These are phyloP conservation scores for Lepidiolamprologus cunningtoni DNA, from an alignment of 2,113 vertebrate species.

Conservation along the genomic window DNA sequence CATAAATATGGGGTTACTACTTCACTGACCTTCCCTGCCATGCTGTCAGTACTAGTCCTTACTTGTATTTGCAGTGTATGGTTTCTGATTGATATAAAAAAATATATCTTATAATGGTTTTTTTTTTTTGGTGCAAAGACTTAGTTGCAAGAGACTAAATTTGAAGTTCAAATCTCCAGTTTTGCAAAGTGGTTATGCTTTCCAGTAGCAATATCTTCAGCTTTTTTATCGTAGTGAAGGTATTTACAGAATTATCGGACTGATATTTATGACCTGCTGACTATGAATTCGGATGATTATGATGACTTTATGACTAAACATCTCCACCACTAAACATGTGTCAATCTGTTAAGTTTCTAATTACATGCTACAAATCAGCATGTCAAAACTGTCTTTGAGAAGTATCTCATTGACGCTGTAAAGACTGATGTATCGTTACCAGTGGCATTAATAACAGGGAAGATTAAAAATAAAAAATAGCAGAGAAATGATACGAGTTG, in stretches of 20 bases:
- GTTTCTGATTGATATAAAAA: neutral
- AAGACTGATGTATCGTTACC: neutral
- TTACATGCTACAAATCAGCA: neutral
- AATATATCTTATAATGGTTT: accelerated
- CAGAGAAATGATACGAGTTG: neutral
- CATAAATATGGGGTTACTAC: neutral
- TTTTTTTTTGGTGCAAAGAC: neutral
- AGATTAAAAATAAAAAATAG: neutral
- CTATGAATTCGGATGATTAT: neutral
- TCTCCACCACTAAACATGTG: neutral
- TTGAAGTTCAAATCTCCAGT: neutral
- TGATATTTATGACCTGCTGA: neutral
- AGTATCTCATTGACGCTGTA: neutral
- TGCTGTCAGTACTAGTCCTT: neutral
- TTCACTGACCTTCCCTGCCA: neutral
- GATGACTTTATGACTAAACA: neutral
- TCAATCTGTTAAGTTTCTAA: neutral
- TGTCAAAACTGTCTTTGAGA: neutral
- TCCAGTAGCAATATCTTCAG: neutral
- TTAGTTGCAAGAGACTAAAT: neutral
- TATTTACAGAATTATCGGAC: neutral
- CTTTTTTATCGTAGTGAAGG: neutral
- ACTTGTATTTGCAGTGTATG: neutral
- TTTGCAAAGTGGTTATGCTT: neutral
- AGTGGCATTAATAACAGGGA: neutral